Base-by-base conservation (phyloP, 1,140 invertebrate genomes). In the Bathynomus jamesi region DNA sequence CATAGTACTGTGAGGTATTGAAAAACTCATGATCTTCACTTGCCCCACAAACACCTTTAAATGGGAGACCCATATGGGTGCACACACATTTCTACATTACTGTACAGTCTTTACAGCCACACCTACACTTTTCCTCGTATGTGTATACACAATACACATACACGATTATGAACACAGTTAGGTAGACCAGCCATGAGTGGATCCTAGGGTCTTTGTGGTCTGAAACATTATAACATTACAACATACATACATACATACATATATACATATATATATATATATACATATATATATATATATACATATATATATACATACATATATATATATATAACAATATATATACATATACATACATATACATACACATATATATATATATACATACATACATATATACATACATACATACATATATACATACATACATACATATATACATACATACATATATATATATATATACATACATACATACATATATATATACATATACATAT, bases 271-370 rank as follows among this genome's bases (percentile, higher is more conserved):
- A 64, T 31, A 64, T 31, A 28, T 28, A 28, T 28, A 28, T 28
- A 63, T 28, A 28, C 17, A n/a, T 71, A 67, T 27, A 29, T 62
- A 28, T 70, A 68, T 53, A 53, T 53, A 53, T 53, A 53, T 53
- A 53, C 21, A 53, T 53, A 53, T 53, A 53, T 53, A 53, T 53
- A 53, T 53, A 53, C 21, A 53, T 53, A 53, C 21, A 53, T 53
- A 53, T 53, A 53, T 53, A 53, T 53, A 53, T 53, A 53, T 53
- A 53, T 53, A 53, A 8, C 7, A 8, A 53, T 53, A 53, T 53
- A 53, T 53, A 53, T 53, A 53, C 21, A 53, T 53, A 53, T 53
- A 53, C 21, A 53, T 53, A 53, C 5, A 53, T 3, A 53, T 53
- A 53, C 2, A 53, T 53, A 53, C 40, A 2, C 40, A 53, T 5